These are phyloP conservation scores for Monarcha castaneiventris DNA, from an alignment of 2,113 vertebrate species.

Conservation along the genomic window DNA sequence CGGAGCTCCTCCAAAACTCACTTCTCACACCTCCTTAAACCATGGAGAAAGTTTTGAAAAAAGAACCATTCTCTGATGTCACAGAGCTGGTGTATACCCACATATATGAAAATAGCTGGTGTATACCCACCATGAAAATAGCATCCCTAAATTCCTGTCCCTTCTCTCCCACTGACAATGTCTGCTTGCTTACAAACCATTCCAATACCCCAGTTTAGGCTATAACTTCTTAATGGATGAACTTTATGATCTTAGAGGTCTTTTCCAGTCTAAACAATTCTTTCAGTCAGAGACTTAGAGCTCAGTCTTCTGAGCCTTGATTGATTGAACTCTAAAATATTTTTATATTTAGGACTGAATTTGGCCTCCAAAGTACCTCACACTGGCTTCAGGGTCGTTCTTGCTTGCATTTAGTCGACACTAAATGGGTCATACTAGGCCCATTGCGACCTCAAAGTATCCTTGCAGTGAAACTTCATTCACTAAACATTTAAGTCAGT, in stretches of 20 bases:
- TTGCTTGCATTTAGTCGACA: neutral
- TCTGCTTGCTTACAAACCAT: neutral
- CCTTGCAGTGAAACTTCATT: neutral
- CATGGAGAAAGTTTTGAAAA: neutral
- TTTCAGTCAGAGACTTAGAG: neutral
- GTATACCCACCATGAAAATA: neutral
- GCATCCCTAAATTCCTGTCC: neutral
- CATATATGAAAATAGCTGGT: too few relatives aligned
- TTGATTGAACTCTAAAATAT: neutral
- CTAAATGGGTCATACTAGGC: neutral
- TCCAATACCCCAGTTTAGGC: neutral
- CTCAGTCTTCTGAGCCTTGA: neutral
- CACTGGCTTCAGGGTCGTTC: neutral
- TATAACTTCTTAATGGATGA: neutral
- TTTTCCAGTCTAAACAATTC: neutral
- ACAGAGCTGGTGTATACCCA: neutral
- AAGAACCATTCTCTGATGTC: neutral
- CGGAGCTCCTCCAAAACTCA: neutral
- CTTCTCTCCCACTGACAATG: neutral
- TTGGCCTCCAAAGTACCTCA: neutral
- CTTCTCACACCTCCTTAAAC: neutral
- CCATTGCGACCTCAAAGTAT: neutral
- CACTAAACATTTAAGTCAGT: neutral
- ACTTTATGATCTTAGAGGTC: neutral
- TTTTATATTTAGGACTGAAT: neutral